Evolutionary conservation across 2,113 vertebrate species (phyloP).

Genomic region (Acanthisitta chloris): DNA sequence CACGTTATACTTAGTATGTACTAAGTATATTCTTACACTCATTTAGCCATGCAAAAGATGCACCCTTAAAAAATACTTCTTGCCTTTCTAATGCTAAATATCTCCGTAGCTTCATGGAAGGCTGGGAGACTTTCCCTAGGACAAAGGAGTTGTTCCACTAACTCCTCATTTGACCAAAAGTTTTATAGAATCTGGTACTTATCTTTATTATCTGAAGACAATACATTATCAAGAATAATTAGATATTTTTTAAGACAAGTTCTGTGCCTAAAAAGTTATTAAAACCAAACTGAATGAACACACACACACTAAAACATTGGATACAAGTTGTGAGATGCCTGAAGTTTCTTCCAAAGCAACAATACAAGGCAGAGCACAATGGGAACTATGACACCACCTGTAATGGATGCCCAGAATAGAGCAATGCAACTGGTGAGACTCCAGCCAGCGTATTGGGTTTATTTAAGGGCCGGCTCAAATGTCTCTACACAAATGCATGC

Average conservation of each 20-base stretch:
- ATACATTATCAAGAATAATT: not conserved
- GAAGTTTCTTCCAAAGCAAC: not conserved
- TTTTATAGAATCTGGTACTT: not conserved
- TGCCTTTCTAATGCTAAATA: not conserved
- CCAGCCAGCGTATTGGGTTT: too few species aligned
- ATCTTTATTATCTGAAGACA: not conserved
- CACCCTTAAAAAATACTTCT: not conserved
- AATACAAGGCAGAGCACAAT: not conserved
- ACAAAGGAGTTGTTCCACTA: not conserved
- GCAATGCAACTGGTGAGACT: too few species aligned
- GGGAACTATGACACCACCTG: too few species aligned
- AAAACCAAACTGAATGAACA: not conserved
- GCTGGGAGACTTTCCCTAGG: not conserved
- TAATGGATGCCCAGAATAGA: too few species aligned
- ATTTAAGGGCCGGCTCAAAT: too few species aligned
- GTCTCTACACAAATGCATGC: too few species aligned
- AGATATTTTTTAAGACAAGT: not conserved
- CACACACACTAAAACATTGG: not conserved
- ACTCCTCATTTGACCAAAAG: not conserved
- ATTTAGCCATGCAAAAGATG: not conserved
- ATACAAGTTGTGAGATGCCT: not conserved
- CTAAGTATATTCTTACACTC: too few species aligned
- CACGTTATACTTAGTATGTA: not conserved
- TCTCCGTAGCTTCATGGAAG: not conserved
- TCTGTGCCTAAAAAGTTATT: not conserved